Evolutionary conservation across 2,113 vertebrate species (phyloP), one percentile per base, ranked within the genome.

Genomic region (Labrus mixtus): DNA sequence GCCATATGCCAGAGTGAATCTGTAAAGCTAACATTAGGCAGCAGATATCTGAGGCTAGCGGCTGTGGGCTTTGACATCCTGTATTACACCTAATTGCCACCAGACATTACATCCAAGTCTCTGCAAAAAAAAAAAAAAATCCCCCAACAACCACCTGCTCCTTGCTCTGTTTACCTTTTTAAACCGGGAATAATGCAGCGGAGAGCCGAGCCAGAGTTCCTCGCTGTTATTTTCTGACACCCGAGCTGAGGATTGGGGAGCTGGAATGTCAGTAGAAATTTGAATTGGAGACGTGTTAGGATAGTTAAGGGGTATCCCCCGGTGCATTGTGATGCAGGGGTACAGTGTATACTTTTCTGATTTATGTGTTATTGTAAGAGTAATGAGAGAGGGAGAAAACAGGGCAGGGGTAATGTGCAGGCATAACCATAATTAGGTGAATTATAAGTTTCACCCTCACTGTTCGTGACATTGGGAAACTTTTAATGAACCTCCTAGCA

Each of bases 81-180:
- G 84, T 90, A 92, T 93, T 94, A 93, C 89, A 92, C 93, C 89
- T 94, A 94, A 95, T 93, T 94, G 90, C 93, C 92, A 90, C 90
- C 94, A 95, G 93, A 93, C 86, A 88, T 89, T 84, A 80, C 87
- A 87, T 83, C 84, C 43, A 73, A 90, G 87, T 76, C 81, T 82
- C 62, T n/a, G 67, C 61, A 62, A 83, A 87, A n/a, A n/a, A n/a
- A n/a, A n/a, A n/a, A n/a, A n/a, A n/a, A n/a, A 85, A 84, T 74
- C 80, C 90, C 81, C 87, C 73, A 41, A 20, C 86, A 89, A 83
- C 90, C 92, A 95, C 93, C 94, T 94, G 94, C 89, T 93, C 86
- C 53, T 72, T 41, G 53, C 79, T 73, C 63, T 92, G 89, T 93
- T 92, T 90, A 87, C 80, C 73, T 93, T 92, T 92, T 88, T 53